These are phyloP conservation scores for Gerris lacustris DNA, from an alignment of 2,888 invertebrate species.

Conservation along the genomic window DNA sequence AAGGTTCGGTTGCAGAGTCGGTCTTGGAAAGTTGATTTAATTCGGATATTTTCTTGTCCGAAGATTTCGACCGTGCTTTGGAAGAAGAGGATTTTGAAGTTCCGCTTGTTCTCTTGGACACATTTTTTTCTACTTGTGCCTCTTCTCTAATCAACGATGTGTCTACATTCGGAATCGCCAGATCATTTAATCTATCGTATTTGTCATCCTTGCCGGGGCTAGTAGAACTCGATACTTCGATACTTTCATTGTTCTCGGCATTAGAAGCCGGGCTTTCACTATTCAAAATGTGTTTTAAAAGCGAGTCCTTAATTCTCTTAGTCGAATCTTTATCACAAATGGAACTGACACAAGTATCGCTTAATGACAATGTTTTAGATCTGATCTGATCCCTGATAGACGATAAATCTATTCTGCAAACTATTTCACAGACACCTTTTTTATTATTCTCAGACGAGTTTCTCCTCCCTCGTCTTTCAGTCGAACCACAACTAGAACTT, in stretches of 20 bases:
- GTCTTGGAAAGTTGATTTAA: no score
- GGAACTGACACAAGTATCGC: conserved; percentile 1
- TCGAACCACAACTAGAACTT: not conserved
- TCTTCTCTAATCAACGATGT: no score
- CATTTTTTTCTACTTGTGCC: no score
- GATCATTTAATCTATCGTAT: not conserved
- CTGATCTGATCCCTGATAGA: not conserved
- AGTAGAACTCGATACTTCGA: not conserved
- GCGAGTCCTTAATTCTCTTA: not conserved
- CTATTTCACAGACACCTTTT: not conserved
- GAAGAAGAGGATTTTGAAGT: no score
- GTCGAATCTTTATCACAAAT: not conserved
- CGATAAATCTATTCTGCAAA: not conserved
- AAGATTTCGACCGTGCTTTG: no score
- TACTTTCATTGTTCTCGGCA: not conserved
- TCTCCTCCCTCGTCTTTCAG: not conserved
- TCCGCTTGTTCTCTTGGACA: no score
- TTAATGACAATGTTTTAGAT: not conserved
- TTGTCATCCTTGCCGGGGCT: not conserved
- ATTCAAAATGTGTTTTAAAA: no score
- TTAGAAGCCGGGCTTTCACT: not conserved
- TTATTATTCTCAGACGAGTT: not conserved
- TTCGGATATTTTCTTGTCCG: no score
- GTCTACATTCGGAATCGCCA: no score
- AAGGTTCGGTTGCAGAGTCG: no score